These are phyloP conservation scores for Rotaria magnacalcarata DNA, from an alignment of 2,888 invertebrate species.

Conservation along the genomic window DNA sequence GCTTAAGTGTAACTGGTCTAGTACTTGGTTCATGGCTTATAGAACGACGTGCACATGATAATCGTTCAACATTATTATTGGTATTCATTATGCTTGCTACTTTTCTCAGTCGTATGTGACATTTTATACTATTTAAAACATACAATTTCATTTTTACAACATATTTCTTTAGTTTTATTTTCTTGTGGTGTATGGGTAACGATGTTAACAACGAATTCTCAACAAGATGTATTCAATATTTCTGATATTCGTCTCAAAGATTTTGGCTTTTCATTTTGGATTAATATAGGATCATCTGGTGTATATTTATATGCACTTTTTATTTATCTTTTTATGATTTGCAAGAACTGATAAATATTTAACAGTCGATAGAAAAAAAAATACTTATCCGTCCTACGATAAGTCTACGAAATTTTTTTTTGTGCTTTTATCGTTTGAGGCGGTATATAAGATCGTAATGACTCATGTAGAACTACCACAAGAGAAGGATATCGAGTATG, in stretches of 20 bases:
- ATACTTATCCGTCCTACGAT: not conserved
- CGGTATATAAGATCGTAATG: too few relatives aligned
- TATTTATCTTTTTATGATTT: not conserved
- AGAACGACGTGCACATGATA: not conserved
- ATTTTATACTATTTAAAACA: not conserved
- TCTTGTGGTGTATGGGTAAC: not conserved
- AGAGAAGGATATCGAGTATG: too few relatives aligned
- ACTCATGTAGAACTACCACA: too few relatives aligned
- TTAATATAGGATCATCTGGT: not conserved
- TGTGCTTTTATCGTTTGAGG: not conserved
- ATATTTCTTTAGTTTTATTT: not conserved
- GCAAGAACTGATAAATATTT: not conserved
- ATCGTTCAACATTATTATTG: not conserved
- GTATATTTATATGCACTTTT: not conserved
- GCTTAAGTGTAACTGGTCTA: not conserved
- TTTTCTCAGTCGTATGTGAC: not conserved
- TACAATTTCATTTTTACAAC: not conserved
- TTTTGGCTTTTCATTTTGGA: conserved; percentile 33
- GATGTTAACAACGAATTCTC: not conserved
- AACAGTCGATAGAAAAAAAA: not conserved
- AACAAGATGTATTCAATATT: not conserved
- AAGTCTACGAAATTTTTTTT: not conserved
- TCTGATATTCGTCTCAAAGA: not conserved
- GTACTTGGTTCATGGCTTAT: not conserved
- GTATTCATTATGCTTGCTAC: not conserved